phyloP scores from a whole-genome alignment of 2,797 vertebrate species.

The Parambassis ranga region DNA sequence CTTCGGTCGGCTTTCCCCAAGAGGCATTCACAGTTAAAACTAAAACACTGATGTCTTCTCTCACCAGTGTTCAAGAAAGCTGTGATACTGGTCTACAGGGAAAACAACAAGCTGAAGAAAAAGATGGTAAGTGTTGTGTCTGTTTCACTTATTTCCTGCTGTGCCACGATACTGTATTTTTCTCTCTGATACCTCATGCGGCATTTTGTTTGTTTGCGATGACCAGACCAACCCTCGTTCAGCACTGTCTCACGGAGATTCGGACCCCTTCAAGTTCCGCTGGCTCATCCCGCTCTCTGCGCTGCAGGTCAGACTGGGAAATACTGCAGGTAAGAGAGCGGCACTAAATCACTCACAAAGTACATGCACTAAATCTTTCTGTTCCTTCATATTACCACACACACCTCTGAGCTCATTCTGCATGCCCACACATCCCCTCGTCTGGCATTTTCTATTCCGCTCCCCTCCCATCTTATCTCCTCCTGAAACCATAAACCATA shows the following conservation, averaged over 20 bases:
- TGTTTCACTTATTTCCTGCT: not conserved
- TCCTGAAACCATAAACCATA: slow-evolving; percentile 56
- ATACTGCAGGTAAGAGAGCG: slow-evolving; percentile 87
- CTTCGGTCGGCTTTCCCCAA: slow-evolving; percentile 39
- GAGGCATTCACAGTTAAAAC: slow-evolving; percentile 52
- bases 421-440: not conserved
- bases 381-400: slow-evolving; percentile 7
- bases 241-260: slow-evolving; percentile 84
- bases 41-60: slow-evolving; percentile 60
- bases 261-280: slow-evolving; percentile 94
- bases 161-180: not conserved
- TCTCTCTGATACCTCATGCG: not conserved
- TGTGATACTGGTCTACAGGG: slow-evolving; percentile 94
- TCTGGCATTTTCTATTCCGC: slow-evolving; percentile 27
- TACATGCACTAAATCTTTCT: slow-evolving; percentile 46
- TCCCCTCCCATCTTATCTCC: slow-evolving; percentile 23
- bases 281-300: slow-evolving; percentile 96
- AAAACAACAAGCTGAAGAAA: slow-evolving; percentile 95
- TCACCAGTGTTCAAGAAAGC: slow-evolving; percentile 95
- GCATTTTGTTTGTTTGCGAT: not conserved
- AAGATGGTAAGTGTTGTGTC: slow-evolving; percentile 85
- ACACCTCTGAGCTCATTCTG: slow-evolving; percentile 18
- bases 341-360: slow-evolving; percentile 56
- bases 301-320: slow-evolving; percentile 93
- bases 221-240: slow-evolving; percentile 82